Conservation (phyloP, 2,888 invertebrate species). For the Aporophyla nigra region DNA sequence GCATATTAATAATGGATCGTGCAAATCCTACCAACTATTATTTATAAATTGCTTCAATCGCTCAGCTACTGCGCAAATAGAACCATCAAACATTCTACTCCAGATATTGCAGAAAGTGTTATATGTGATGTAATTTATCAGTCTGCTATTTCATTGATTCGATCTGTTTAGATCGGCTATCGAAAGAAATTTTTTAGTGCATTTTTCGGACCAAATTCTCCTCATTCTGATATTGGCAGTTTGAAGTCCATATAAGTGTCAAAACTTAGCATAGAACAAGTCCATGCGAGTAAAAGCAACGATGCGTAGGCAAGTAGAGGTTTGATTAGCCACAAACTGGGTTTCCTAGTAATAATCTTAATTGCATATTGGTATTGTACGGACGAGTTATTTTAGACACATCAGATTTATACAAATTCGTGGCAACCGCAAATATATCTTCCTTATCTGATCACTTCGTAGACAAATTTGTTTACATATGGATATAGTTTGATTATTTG, state of each 20-base stretch:
- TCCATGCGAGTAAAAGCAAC: neutral
- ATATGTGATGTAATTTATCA: conserved; percentile 26
- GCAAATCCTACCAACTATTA: conserved; percentile 4
- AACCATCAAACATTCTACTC: conserved; percentile 32
- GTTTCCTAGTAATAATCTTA: conserved; percentile 5
- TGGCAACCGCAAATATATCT: neutral
- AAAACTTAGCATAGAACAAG: neutral
- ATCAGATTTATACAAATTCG: neutral
- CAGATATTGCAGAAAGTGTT: conserved; percentile 40
- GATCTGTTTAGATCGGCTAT: neutral
- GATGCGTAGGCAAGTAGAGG: neutral
- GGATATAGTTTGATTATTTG: neutral
- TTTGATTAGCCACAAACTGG: neutral
- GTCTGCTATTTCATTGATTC: neutral
- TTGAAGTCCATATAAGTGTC: neutral
- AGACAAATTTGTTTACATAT: neutral
- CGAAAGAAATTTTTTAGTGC: neutral
- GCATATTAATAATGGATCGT: conserved; percentile 6
- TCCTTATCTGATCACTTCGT: neutral
- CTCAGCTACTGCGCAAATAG: conserved; percentile 35
- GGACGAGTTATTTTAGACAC: neutral
- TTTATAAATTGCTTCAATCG: conserved; percentile 33
- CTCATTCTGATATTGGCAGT: neutral
- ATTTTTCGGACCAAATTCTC: neutral
- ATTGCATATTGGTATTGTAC: neutral